Evolutionary conservation across 1,140 invertebrate species (phyloP).

Genomic region (Dufourea novaeangliae): DNA sequence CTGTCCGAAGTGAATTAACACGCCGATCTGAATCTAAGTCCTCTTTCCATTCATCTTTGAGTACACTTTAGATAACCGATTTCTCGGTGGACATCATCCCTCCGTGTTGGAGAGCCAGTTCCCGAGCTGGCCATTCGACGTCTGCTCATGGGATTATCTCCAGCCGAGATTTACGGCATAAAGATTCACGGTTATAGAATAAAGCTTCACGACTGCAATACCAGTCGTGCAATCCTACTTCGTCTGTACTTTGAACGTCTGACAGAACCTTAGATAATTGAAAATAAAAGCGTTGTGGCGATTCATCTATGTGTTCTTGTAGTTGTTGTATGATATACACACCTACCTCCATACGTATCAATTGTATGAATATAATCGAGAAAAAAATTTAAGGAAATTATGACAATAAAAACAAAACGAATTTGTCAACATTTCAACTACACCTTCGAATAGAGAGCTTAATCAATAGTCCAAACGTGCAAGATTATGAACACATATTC

Average conservation of each 20-base stretch:
- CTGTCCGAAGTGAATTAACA: no score
- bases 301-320: neutral
- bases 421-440: no score
- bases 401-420: no score
- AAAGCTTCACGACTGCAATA: slow-evolving; percentile 47
- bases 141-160: slow-evolving; percentile 66
- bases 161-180: slow-evolving; percentile 63
- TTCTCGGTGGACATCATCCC: slow-evolving; percentile 35
- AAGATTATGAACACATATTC: no score
- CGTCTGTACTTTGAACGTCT: neutral
- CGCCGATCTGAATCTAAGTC: no score
- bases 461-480: no score
- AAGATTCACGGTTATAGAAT: slow-evolving; percentile 47
- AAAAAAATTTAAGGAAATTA: no score
- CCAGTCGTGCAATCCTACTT: slow-evolving; percentile 63
- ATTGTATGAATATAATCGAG: no score
- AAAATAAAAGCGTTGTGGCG: neutral
- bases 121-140: slow-evolving; percentile 36
- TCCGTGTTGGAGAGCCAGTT: neutral
- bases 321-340: neutral
- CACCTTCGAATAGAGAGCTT: no score
- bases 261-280: slow-evolving; percentile 16
- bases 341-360: no score
- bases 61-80: slow-evolving; percentile 39
- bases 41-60: no score